A percentile compares a stretch with the other conserved stretches of the same genome.
These are phyloP conservation scores for Channa striata DNA, from an alignment of 2,797 vertebrate genomes.

Conservation along the genomic window DNA sequence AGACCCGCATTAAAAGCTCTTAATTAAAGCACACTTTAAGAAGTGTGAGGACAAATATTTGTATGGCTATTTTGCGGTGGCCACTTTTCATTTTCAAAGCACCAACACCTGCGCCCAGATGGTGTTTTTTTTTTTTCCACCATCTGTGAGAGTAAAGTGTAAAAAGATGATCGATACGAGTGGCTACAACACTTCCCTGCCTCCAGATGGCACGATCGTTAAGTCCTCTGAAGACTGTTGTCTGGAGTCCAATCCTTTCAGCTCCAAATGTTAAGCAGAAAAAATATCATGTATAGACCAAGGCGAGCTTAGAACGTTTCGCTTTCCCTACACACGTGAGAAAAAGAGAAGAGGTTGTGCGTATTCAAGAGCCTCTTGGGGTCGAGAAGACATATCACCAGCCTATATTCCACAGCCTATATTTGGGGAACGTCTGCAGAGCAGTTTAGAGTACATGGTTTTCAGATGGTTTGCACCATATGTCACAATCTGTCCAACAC, in stretches of 20 bases:
- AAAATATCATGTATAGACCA: slow-evolving; percentile 18
- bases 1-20: slow-evolving; percentile 23
- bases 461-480: slow-evolving; percentile 57
- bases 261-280: slow-evolving; percentile 54
- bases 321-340: slow-evolving; percentile 26
- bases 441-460: slow-evolving; percentile 45
- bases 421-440: slow-evolving; percentile 53
- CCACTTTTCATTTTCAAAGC: slow-evolving; percentile 63
- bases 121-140: slow-evolving; percentile 53
- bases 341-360: slow-evolving; percentile 35
- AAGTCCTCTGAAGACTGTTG: slow-evolving; percentile 74
- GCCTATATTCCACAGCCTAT: slow-evolving; percentile 51
- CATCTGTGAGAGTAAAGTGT: slow-evolving; percentile 74
- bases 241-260: slow-evolving; percentile 71
- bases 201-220: slow-evolving; percentile 83
- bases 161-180: slow-evolving; percentile 82
- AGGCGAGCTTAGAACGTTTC: slow-evolving; percentile 34
- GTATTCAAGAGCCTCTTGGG: slow-evolving; percentile 44
- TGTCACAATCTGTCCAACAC: slow-evolving; percentile 47
- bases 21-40: slow-evolving; percentile 40
- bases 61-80: slow-evolving; percentile 36
- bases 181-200: slow-evolving; percentile 69
- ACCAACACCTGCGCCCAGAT: slow-evolving; percentile 78
- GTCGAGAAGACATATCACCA: slow-evolving; percentile 49
- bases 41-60: slow-evolving; percentile 49